phyloP scores from a whole-genome alignment of 2,797 vertebrate genomes.

The Coreius guichenoti region DNA sequence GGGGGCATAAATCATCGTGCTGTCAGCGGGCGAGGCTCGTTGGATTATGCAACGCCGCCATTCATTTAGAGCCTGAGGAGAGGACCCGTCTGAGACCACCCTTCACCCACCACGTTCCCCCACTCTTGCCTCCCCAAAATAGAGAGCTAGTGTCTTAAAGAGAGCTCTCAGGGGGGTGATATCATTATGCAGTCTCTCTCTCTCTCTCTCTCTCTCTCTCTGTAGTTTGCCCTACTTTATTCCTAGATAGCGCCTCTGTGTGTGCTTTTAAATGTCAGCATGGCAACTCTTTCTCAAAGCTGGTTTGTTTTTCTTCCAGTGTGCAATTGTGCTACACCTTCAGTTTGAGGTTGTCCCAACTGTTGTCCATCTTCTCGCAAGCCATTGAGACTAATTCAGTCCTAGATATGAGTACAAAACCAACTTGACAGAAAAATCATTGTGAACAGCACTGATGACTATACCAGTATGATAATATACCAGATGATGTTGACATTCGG shows the following conservation, averaged over 20 bases:
- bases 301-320: constrained; percentile 42
- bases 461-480: not conserved
- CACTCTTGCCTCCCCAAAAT: constrained; percentile 61
- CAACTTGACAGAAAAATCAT: not conserved
- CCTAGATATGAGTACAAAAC: not conserved
- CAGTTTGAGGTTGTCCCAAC: constrained; percentile 13
- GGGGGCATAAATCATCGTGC: constrained; percentile 91
- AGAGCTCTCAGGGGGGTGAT: constrained; percentile 62
- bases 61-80: constrained; percentile 79
- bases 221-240: constrained; percentile 64
- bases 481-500: not conserved
- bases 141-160: constrained; percentile 65
- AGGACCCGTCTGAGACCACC: constrained; percentile 71
- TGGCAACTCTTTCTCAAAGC: constrained; percentile 41
- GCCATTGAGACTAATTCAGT: not conserved
- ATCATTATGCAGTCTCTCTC: constrained; percentile 64
- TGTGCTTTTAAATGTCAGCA: constrained; percentile 57
- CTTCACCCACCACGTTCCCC: constrained; percentile 53
- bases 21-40: constrained; percentile 83
- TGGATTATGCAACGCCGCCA: constrained; percentile 88
- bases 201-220: constrained; percentile 15
- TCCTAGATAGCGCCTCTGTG: constrained; percentile 50
- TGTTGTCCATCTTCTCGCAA: constrained; percentile 10
- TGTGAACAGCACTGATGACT: not conserved
- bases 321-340: constrained; percentile 7